Percentiles rank a stretch among this genome's conserved stretches.
Conservation (phyloP, 2,888 invertebrate genomes). For the Acanthacorydalis orientalis region DNA sequence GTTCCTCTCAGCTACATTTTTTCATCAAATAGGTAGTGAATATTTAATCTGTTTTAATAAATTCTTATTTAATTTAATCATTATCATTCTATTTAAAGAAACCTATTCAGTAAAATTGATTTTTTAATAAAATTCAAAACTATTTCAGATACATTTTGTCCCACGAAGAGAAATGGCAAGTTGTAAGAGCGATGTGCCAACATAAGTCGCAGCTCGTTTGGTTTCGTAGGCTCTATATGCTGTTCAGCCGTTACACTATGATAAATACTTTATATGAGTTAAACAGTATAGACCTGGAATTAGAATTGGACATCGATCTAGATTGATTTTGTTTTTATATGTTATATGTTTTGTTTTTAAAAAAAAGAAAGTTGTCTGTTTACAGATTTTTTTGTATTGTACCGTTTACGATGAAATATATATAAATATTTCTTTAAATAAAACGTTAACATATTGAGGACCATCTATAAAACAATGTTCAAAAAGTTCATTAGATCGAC, state of each 20-base stretch:
- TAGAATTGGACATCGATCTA: constrained; percentile 55
- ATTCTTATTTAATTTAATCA: no score
- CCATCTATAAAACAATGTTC: no score
- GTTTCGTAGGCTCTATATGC: constrained; percentile 80
- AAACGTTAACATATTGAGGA: no score
- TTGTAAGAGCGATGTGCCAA: constrained; percentile 64
- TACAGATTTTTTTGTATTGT: neutral
- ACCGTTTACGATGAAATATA: no score
- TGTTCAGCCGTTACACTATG: constrained; percentile 78
- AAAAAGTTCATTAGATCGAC: no score
- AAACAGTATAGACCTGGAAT: constrained; percentile 55
- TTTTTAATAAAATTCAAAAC: no score
- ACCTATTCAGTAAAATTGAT: no score
- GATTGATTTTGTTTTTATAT: neutral
- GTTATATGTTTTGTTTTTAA: neutral
- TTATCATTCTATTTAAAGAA: no score
- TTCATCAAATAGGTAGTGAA: constrained; percentile 56
- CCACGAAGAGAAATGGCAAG: constrained; percentile 37
- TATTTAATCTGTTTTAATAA: no score
- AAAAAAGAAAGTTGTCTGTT: neutral
- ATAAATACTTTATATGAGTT: constrained; percentile 74
- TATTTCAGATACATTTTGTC: constrained; percentile 45
- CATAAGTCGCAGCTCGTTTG: constrained; percentile 89
- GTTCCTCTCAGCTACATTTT: constrained; percentile 62
- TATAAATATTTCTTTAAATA: no score